Conservation (phyloP, 2,888 invertebrate species). For the Salpingus planirostris region DNA sequence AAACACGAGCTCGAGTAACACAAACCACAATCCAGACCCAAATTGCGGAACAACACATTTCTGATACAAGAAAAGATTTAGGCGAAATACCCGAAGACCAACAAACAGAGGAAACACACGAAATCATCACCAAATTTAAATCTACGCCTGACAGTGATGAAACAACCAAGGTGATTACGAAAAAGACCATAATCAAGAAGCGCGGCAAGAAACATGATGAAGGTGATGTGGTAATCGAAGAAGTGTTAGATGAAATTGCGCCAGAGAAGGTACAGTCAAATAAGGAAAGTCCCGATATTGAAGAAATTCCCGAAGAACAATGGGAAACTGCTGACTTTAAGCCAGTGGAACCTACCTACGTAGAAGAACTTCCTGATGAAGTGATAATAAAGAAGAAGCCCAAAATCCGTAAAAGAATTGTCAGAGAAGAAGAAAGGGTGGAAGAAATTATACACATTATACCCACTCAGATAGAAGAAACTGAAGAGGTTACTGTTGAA, state of each 20-base stretch:
- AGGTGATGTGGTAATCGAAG: constrained; percentile 48
- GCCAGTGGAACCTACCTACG: constrained; percentile 3
- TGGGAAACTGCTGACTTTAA: constrained; percentile 9
- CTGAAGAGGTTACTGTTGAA: constrained; percentile 18
- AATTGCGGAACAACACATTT: constrained; percentile 35
- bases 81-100: constrained; percentile 21
- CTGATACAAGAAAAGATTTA: constrained; percentile 32
- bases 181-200: constrained; percentile 47
- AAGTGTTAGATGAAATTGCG: constrained; percentile 39
- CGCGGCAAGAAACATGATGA: constrained; percentile 25
- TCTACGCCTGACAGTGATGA: constrained; percentile 45
- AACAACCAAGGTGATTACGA: constrained; percentile 49
- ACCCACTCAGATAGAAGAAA: constrained; percentile 19
- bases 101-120: constrained; percentile 46
- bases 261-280: constrained; percentile 23
- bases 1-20: constrained; percentile 37
- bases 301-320: constrained; percentile 20
- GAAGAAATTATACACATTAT: too few relatives aligned
- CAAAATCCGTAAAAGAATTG: constrained; percentile 2
- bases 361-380: constrained; percentile 7
- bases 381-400: constrained; percentile 13
- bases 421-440: constrained; percentile 14
- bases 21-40: constrained; percentile 30
- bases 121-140: constrained; percentile 52
- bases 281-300: constrained; percentile 17